Base-by-base conservation (phyloP, 1,140 invertebrate species). In the Augochlora pura region DNA sequence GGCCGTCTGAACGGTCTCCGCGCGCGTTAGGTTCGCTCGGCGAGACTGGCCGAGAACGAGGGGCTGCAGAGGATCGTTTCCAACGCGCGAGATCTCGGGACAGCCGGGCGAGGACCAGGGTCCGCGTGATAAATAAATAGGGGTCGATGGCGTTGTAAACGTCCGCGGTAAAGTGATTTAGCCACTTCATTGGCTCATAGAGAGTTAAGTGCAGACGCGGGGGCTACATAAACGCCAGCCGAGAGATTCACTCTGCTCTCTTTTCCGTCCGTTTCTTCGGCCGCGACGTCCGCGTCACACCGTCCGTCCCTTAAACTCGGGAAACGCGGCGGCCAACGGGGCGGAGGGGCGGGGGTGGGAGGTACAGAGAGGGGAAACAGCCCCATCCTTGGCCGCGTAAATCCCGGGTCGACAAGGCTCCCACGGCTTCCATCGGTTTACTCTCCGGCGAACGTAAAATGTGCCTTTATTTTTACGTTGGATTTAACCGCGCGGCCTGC, bases 91-190 rank as follows among this genome's bases (percentile, higher is more conserved):
- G n/a, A n/a, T n/a, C 25, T 46, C 1, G n/a, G 9, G 21, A 39
- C 25, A 12, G 60, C 64, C 9, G 14, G 23, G 18, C 32, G 64
- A 67, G 46, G 42, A 39, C 23, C 59, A 27, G 32, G 32, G 32
- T 32, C 57, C 77, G 65, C 84, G 85, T 89, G 85, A 91, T 91
- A 90, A 91, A 91, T 90, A 90, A 90, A 85, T 90, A 90, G 88
- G 81, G 83, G 83, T 84, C 88, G 87, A 90, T 91, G 88, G 86
- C 77, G 79, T 87, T 89, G 85, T 88, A 88, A 91, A 89, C 83
- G 85, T 85, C 85, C 74, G 81, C 77, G 85, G 83, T 87, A 88
- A 90, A 90, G 88, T 86, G 88, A 87, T 84, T 83, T 85, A 85
- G 73, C 78, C 87, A 88, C 85, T 88, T 86, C 85, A 84, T 87